phyloP scores from a whole-genome alignment of 1,140 invertebrate species.

The Metopolophium dirhodum region DNA sequence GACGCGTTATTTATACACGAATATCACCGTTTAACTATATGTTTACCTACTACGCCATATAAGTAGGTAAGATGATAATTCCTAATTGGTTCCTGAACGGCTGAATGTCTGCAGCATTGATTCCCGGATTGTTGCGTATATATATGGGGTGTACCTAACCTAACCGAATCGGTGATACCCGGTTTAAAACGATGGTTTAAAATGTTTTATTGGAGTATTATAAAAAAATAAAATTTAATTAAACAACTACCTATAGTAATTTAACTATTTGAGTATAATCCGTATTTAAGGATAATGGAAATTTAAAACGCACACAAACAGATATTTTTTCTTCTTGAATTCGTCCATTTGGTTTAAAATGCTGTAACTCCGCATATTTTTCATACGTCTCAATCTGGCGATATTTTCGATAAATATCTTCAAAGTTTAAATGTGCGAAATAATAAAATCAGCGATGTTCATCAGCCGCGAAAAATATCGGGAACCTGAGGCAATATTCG shows the following conservation, averaged over 20 bases:
- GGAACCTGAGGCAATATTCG: neutral
- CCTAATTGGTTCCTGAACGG: neutral
- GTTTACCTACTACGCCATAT: neutral
- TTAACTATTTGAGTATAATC: neutral
- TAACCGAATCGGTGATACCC: too few relatives aligned
- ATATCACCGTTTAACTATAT: constrained; percentile 19
- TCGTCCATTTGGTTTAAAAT: neutral
- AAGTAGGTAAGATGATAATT: neutral
- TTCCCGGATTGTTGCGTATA: neutral
- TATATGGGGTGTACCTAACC: too few relatives aligned
- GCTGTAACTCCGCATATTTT: neutral
- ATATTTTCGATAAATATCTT: neutral
- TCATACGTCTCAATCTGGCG: neutral
- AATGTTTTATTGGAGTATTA: too few relatives aligned
- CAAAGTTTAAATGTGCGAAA: neutral
- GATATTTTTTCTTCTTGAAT: too few relatives aligned
- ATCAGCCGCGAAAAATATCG: neutral
- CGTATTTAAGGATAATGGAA: neutral
- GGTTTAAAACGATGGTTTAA: too few relatives aligned
- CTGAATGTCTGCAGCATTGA: neutral
- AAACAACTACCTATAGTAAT: neutral
- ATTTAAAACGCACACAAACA: neutral
- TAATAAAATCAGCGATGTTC: neutral
- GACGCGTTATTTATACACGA: neutral
- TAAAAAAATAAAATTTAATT: too few relatives aligned